Evolutionary conservation across 2,888 invertebrate genomes (phyloP).

Genomic region (Steromphala cineraria): DNA sequence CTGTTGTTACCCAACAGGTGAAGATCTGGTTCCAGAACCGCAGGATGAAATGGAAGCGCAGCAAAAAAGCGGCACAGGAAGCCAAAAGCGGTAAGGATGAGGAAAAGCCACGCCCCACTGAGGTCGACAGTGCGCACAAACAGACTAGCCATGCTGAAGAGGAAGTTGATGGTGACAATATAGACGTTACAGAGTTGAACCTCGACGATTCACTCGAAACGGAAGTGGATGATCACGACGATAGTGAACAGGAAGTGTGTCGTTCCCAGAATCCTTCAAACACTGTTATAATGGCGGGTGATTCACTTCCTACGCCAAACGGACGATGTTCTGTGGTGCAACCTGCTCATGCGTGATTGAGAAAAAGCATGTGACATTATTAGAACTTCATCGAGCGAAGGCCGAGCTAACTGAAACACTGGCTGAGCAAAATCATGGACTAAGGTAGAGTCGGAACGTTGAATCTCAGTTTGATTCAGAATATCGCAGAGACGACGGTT

Average conservation of each 20-base stretch:
- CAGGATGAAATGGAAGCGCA: slow-evolving; percentile 98
- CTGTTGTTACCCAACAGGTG: slow-evolving; percentile 80
- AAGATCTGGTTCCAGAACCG: slow-evolving; percentile 99
- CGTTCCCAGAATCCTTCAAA: slow-evolving; percentile 17
- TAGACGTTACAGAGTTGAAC: slow-evolving; percentile 24
- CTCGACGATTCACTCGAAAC: background rate
- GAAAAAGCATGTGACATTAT: background rate
- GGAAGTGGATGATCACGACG: background rate
- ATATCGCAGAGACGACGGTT: no score
- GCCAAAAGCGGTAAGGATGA: slow-evolving; percentile 36
- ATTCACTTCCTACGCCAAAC: background rate
- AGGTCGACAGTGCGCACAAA: background rate
- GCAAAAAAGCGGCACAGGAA: slow-evolving; percentile 90
- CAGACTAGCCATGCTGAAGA: slow-evolving; percentile 3
- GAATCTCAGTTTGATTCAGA: no score
- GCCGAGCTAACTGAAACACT: no score
- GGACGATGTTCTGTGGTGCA: slow-evolving; percentile 22
- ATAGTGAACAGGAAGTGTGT: slow-evolving; percentile 1
- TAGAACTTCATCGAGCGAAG: background rate
- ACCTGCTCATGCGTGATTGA: slow-evolving; percentile 26
- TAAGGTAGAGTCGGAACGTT: no score
- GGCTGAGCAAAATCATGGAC: no score
- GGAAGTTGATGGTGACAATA: slow-evolving; percentile 21
- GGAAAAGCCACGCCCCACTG: background rate
- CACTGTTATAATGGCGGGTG: background rate